Conservation (phyloP, 2,113 vertebrate species). For the Piaya cayana region DNA sequence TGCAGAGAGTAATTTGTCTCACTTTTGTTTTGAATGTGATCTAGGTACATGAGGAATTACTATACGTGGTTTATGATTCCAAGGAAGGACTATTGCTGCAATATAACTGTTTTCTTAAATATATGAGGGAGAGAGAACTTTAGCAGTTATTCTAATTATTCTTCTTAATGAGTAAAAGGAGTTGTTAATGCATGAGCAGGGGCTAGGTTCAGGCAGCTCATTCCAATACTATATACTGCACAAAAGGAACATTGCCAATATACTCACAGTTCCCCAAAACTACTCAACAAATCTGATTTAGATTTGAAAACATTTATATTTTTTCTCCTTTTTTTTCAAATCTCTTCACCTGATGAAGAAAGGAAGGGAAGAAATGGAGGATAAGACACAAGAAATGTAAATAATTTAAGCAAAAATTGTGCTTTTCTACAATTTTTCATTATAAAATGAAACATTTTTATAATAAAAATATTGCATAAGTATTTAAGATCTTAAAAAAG, state of each 20-base stretch:
- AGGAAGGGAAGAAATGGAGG: neutral
- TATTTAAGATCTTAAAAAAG: neutral
- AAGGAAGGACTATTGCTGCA: neutral
- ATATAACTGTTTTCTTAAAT: neutral
- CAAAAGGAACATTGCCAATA: neutral
- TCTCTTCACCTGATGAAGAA: neutral
- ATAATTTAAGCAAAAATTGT: neutral
- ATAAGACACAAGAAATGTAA: neutral
- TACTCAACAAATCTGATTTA: neutral
- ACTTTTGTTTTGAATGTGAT: neutral
- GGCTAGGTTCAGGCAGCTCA: neutral
- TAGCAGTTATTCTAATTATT: neutral
- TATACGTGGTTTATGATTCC: neutral
- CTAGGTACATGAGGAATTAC: neutral
- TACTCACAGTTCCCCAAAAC: neutral
- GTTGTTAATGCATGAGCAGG: neutral
- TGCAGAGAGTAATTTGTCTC: neutral
- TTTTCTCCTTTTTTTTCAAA: neutral
- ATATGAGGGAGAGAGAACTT: neutral
- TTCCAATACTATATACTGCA: neutral
- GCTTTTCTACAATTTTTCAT: neutral
- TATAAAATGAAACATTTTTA: neutral
- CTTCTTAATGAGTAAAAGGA: neutral
- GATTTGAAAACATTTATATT: neutral
- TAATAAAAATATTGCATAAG: neutral